Base-by-base conservation (phyloP, 2,113 vertebrate genomes). In the Budorcas taxicolor region DNA sequence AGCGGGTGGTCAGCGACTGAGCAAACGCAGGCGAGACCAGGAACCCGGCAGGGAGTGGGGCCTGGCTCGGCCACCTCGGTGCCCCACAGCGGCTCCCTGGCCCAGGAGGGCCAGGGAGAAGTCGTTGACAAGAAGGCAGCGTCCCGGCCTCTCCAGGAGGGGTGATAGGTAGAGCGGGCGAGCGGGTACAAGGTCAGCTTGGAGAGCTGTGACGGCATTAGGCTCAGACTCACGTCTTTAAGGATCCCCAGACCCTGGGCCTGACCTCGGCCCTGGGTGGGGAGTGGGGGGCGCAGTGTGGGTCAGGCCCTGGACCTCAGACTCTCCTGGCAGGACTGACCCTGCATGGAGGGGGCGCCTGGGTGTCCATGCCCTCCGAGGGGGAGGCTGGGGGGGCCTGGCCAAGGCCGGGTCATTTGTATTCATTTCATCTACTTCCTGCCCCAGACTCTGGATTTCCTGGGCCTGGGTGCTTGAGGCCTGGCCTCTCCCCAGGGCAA, bases 361-460 rank as follows among this genome's bases (percentile, higher is more conserved):
- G 1, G 6, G 31, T 17, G 10, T 36, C 91, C 2, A 0, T 13
- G 19, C 27, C 53, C 36, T 55, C 29, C 5, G 0, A 1, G 0
- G 7, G 50, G 50, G 67, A n/a, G 13, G 53, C 43, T 3, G 1
- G 5, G 55, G 43, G 33, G 43, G 25, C 76, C 62, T 25, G 45
- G 36, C 64, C 33, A 40, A 60, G 33, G 19, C 78, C 5, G 0
- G 78, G 29, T 33, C 74, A 14, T 36, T 19, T 14, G 7, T 47
- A 0, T 36, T 25, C n/a, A 3, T 36, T 31, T 29, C 52, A 21
- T n/a, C 9, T 14, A 19, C 19, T 1, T 15, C 36, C 27, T 40
- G 17, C n/a, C 40, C 25, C 21, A 36, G 43, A 13, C 29, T 4
- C 71, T 33, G n/a, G 33, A 52, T 94, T 86, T 86, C 16, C 47